phyloP scores from a whole-genome alignment of 2,888 invertebrate species.

The Synanthedon andrenaeformis region DNA sequence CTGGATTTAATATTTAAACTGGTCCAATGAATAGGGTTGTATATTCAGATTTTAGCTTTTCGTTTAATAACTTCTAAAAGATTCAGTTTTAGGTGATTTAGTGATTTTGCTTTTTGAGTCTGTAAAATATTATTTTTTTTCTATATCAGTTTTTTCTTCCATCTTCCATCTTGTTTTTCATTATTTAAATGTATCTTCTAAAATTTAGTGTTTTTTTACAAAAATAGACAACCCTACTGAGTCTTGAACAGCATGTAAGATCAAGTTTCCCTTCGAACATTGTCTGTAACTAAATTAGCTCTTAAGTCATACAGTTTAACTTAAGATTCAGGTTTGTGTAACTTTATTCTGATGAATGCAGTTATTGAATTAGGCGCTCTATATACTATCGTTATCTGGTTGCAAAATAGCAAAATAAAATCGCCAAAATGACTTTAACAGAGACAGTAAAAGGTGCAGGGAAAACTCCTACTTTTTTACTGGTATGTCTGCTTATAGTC shows the following conservation, averaged over 20 bases:
- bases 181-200: too few species aligned
- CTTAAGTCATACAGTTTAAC: neutral
- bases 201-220: too few species aligned
- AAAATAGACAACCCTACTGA: neutral
- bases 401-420: neutral
- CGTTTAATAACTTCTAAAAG: too few species aligned
- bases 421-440: neutral
- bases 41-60: too few species aligned
- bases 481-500: too few species aligned
- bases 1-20: neutral
- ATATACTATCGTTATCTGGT: neutral
- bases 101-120: too few species aligned
- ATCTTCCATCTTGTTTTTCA: too few species aligned
- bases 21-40: neutral
- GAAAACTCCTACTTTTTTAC: too few species aligned
- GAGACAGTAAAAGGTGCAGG: too few species aligned
- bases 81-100: too few species aligned
- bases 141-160: too few species aligned
- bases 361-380: neutral
- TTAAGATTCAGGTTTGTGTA: neutral
- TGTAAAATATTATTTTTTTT: too few species aligned
- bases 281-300: neutral
- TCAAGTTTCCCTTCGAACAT: neutral
- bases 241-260: neutral
- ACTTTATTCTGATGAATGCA: neutral